Evolutionary conservation across 2,113 vertebrate species (phyloP).

Genomic region (Rhabdornis inornatus): DNA sequence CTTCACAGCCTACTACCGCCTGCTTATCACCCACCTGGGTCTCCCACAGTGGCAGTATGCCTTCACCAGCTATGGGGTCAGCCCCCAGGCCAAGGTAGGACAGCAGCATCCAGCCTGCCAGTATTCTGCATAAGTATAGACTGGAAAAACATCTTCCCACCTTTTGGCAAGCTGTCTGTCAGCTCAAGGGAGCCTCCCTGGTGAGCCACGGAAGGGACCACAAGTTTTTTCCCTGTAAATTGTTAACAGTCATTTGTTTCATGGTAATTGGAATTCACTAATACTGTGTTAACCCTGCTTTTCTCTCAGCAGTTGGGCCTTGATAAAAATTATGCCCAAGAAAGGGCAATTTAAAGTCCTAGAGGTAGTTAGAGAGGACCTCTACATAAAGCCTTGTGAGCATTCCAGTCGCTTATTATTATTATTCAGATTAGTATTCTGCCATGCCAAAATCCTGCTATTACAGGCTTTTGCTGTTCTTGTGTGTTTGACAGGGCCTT

Average conservation of each 20-base stretch:
- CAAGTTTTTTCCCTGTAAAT: not conserved
- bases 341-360: not conserved
- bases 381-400: not conserved
- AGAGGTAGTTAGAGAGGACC: not conserved
- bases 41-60: conserved; percentile 94
- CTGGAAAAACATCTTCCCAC: not conserved
- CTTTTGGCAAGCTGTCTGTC: not conserved
- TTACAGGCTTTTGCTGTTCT: not conserved
- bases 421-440: not conserved
- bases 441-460: not conserved
- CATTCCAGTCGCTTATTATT: not conserved
- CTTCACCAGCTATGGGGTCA: conserved; percentile 91
- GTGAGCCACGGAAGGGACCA: not conserved
- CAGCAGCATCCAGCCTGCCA: not conserved
- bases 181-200: not conserved
- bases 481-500: not conserved
- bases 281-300: not conserved
- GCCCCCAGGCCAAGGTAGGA: conserved; percentile 91
- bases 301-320: not conserved
- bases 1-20: conserved; percentile 92
- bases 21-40: conserved; percentile 92
- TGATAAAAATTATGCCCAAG: not conserved
- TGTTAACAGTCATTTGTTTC: not conserved
- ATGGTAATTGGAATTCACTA: not conserved
- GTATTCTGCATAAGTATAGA: not conserved